These are phyloP conservation scores for Sturnira hondurensis DNA, from an alignment of 2,113 vertebrate genomes.

Conservation along the genomic window DNA sequence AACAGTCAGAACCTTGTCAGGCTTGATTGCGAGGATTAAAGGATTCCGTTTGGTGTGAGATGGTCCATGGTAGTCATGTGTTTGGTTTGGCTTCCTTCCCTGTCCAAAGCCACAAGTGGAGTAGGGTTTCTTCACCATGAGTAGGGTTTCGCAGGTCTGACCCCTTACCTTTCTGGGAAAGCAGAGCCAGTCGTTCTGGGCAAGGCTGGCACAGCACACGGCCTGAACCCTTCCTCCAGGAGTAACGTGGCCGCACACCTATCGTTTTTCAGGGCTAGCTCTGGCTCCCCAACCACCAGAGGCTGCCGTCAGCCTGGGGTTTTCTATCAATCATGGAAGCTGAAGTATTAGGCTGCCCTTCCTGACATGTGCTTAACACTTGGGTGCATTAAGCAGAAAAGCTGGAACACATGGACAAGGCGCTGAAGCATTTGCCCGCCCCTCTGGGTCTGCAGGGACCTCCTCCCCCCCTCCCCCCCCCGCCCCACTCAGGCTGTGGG, in stretches of 20 bases:
- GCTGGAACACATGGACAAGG: fast-evolving
- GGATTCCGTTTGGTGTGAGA: too few relatives aligned
- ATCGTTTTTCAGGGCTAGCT: fast-evolving
- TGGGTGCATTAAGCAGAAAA: background rate
- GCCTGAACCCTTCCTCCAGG: background rate
- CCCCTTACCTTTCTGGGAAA: background rate
- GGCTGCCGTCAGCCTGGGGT: background rate
- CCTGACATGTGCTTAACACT: background rate
- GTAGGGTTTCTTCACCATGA: background rate
- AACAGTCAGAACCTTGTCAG: fast-evolving
- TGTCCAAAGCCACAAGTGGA: background rate
- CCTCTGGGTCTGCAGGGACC: background rate
- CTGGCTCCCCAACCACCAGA: fast-evolving
- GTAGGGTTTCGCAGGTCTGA: background rate
- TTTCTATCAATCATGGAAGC: fast-evolving
- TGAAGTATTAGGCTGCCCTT: background rate
- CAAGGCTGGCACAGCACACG: background rate
- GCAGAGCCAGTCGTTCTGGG: background rate
- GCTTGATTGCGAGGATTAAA: too few relatives aligned
- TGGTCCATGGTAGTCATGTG: fast-evolving
- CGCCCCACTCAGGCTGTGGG: background rate
- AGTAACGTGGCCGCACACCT: fast-evolving
- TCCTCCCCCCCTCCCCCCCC: too few relatives aligned
- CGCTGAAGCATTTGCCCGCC: fast-evolving
- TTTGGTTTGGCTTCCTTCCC: background rate